Evolutionary conservation across 1,140 invertebrate genomes (phyloP).

Genomic region (Drosophila nannoptera): DNA sequence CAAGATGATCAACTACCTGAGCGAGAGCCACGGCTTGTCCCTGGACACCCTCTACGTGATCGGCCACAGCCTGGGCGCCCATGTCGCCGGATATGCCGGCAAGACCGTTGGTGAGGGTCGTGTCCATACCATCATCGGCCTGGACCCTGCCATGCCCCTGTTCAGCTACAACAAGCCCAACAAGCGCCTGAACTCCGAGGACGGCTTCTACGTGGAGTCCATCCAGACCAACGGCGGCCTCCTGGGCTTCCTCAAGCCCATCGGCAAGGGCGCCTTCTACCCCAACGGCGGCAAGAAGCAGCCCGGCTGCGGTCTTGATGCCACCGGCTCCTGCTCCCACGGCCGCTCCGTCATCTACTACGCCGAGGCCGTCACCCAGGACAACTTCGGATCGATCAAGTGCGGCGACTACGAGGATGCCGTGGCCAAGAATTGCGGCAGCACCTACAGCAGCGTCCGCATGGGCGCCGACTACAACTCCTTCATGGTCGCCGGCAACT

Average conservation of each 20-base stretch:
- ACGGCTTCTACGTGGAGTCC: slow-evolving; percentile 85
- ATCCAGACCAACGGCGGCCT: slow-evolving; percentile 85
- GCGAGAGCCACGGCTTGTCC: slow-evolving; percentile 77
- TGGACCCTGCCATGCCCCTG: slow-evolving; percentile 81
- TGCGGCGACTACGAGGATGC: slow-evolving; percentile 35
- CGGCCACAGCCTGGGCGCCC: slow-evolving; percentile 85
- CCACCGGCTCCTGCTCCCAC: slow-evolving; percentile 73
- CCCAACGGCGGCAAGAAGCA: slow-evolving; percentile 81
- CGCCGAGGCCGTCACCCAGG: slow-evolving; percentile 47
- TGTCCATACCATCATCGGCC: slow-evolving; percentile 75
- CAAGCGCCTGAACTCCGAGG: slow-evolving; percentile 82
- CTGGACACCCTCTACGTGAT: slow-evolving; percentile 81
- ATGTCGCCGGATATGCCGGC: slow-evolving; percentile 82
- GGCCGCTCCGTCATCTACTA: slow-evolving; percentile 55
- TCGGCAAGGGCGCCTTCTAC: slow-evolving; percentile 81
- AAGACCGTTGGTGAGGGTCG: slow-evolving; percentile 44
- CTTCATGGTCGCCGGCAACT: slow-evolving; percentile 29
- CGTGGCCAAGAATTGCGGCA: slow-evolving; percentile 37
- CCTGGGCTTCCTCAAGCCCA: slow-evolving; percentile 80
- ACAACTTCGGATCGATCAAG: slow-evolving; percentile 43
- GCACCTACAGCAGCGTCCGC: slow-evolving; percentile 43
- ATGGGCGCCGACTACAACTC: slow-evolving; percentile 40
- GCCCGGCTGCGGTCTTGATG: slow-evolving; percentile 80
- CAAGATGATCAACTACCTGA: slow-evolving; percentile 80
- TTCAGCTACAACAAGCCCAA: slow-evolving; percentile 77